Evolutionary conservation across 2,888 invertebrate genomes (phyloP).

Genomic region (Drosophila putrida): DNA sequence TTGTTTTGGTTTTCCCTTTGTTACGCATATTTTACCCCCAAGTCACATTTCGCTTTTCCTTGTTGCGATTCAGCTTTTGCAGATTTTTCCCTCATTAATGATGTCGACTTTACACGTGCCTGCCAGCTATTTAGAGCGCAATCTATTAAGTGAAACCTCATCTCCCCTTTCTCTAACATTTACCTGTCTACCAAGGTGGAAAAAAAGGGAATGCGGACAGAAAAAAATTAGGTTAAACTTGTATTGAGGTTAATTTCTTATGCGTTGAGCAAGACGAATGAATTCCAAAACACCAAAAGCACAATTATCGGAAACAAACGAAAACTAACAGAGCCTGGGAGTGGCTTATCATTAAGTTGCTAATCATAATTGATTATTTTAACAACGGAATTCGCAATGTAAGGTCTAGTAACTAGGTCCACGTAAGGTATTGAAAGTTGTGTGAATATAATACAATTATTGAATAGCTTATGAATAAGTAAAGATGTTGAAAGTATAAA

Average conservation of each 20-base stretch:
- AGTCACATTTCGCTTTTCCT: constrained; percentile 28
- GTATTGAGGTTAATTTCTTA: constrained; percentile 62
- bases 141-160: constrained; percentile 20
- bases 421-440: background rate
- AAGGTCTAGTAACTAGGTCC: constrained; percentile 11
- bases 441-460: background rate
- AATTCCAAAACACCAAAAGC: constrained; percentile 9
- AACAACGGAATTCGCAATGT: constrained; percentile 25
- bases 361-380: constrained; percentile 40
- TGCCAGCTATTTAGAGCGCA: constrained; percentile 32
- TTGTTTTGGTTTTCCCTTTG: constrained; percentile 25
- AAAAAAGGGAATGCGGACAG: background rate
- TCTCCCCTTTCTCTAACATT: background rate
- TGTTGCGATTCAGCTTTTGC: constrained; percentile 13
- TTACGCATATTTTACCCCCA: constrained; percentile 30
- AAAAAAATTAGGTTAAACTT: constrained; percentile 46
- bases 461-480: background rate
- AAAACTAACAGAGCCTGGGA: constrained; percentile 20
- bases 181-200: background rate
- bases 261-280: constrained; percentile 26
- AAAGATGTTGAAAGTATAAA: background rate
- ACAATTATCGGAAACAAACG: constrained; percentile 19
- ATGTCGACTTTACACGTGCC: constrained; percentile 50
- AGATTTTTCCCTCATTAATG: constrained; percentile 33
- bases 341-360: constrained; percentile 29